These are phyloP conservation scores for Corythoichthys haematopterus DNA, from an alignment of 2,113 vertebrate species.

Conservation along the genomic window DNA sequence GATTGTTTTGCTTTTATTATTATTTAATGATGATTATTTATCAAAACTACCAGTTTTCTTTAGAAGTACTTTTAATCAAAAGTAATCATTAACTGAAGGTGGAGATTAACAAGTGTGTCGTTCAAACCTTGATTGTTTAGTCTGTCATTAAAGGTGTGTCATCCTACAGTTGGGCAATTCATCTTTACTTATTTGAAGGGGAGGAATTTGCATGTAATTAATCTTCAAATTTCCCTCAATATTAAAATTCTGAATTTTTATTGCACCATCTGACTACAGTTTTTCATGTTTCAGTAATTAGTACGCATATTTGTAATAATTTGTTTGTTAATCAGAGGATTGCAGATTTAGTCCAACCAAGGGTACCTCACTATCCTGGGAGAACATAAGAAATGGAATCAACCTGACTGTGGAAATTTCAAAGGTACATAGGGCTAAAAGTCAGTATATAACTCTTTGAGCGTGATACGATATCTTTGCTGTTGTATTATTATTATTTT, in stretches of 20 bases:
- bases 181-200: too few species aligned
- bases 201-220: too few species aligned
- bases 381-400: conserved; percentile 70
- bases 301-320: background rate
- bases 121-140: background rate
- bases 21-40: background rate
- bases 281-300: too few species aligned
- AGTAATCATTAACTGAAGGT: too few species aligned
- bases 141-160: background rate
- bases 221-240: too few species aligned
- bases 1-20: background rate
- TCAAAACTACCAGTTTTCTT: too few species aligned
- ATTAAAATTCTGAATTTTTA: too few species aligned
- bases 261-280: too few species aligned
- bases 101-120: background rate
- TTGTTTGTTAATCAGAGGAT: conserved; percentile 65
- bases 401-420: conserved; percentile 76
- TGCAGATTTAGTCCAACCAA: conserved; percentile 65
- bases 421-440: conserved; percentile 73
- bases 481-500: background rate
- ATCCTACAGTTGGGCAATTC: too few species aligned
- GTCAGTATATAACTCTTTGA: background rate
- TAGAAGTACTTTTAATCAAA: too few species aligned
- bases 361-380: conserved; percentile 67
- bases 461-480: background rate